Evolutionary conservation across 2,797 vertebrate species (phyloP).

Genomic region (Chaetodon trifasciatus): DNA sequence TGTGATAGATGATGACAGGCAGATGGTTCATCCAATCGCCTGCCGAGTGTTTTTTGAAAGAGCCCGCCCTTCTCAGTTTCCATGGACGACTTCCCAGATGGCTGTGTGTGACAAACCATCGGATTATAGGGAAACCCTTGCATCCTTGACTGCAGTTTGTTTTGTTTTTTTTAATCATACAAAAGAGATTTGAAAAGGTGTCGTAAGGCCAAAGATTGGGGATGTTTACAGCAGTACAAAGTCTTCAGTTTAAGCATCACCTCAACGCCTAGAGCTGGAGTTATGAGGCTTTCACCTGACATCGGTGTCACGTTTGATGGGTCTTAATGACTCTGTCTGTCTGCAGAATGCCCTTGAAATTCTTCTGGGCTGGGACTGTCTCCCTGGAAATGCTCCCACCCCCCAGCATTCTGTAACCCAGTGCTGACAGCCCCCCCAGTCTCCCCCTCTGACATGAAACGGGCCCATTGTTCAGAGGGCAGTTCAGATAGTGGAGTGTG

Average conservation of each 20-base stretch:
- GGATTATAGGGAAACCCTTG: not conserved
- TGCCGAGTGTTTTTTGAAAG: too few relatives aligned
- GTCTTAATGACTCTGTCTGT: constrained; percentile 54
- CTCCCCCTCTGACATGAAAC: constrained; percentile 65
- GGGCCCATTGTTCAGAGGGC: constrained; percentile 68
- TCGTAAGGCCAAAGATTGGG: not conserved
- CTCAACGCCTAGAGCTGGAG: not conserved
- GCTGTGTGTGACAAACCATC: too few relatives aligned
- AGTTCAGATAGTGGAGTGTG: constrained; percentile 52
- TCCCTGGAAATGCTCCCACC: constrained; percentile 55
- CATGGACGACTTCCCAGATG: too few relatives aligned
- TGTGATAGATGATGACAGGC: too few relatives aligned
- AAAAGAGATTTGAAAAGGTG: not conserved
- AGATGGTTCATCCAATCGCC: too few relatives aligned
- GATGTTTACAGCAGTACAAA: not conserved
- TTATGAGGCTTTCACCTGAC: constrained; percentile 23
- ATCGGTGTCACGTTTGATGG: constrained; percentile 33
- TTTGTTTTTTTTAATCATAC: not conserved
- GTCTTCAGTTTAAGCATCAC: too few relatives aligned
- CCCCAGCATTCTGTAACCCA: constrained; percentile 51
- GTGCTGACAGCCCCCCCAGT: constrained; percentile 48
- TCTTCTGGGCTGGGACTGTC: constrained; percentile 48
- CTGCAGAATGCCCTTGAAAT: constrained; percentile 68
- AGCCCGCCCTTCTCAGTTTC: too few relatives aligned
- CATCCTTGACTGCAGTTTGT: not conserved